Percentiles rank a stretch among this genome's conserved stretches.
Evolutionary conservation across 1,140 invertebrate species (phyloP).

Genomic region (Galleria mellonella): DNA sequence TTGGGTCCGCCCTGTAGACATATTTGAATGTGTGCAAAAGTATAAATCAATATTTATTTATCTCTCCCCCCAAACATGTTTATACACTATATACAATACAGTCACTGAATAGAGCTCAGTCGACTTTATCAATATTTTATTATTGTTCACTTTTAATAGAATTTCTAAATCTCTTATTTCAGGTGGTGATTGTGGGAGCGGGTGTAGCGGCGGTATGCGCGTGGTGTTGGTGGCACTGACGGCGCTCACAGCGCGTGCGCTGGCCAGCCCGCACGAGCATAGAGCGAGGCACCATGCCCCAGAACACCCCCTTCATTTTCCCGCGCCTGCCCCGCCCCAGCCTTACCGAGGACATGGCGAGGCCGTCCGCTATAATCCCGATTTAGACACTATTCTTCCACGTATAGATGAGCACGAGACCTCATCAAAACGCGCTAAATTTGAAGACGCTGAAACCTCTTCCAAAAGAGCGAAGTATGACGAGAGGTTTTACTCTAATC

Average conservation of each 20-base stretch:
- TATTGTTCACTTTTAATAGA: no score
- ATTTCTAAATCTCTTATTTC: conserved; percentile 14
- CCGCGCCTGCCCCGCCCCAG: conserved; percentile 44
- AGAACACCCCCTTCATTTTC: conserved; percentile 45
- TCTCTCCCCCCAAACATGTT: no score
- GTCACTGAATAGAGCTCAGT: no score
- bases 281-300: conserved; percentile 59
- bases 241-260: conserved; percentile 54
- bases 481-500: conserved; percentile 50
- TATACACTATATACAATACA: no score
- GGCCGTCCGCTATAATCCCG: conserved; percentile 69
- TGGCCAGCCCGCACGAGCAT: conserved; percentile 59
- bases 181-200: conserved; percentile 56
- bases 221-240: conserved; percentile 55
- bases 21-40: no score
- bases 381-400: conserved; percentile 65
- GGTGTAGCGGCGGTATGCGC: conserved; percentile 58
- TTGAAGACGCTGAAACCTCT: conserved; percentile 51
- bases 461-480: conserved; percentile 54
- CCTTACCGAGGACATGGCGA: conserved; percentile 72
- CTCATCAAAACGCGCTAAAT: conserved; percentile 54
- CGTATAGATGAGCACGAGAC: conserved; percentile 61
- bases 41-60: no score
- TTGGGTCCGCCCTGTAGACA: no score
- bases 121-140: no score